Conservation (phyloP, 2,888 invertebrate species). For the Xiphydria camelus region DNA sequence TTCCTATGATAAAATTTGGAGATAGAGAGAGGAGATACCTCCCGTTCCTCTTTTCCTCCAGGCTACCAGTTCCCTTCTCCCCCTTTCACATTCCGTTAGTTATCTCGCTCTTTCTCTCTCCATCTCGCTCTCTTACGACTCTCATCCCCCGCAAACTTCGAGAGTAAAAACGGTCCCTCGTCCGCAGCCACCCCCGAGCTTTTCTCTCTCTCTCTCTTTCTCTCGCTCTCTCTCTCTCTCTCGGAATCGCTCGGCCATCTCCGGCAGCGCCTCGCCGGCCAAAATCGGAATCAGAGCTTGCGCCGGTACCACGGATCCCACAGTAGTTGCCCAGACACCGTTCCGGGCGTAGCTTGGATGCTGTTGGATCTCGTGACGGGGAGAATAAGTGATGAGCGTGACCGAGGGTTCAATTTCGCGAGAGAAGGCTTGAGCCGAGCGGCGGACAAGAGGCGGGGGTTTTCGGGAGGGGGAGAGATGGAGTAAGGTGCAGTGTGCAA, state of each 20-base stretch:
- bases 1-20: no score
- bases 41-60: background rate
- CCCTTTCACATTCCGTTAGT: conserved; percentile 6
- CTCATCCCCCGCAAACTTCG: conserved; percentile 9
- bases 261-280: conserved; percentile 45
- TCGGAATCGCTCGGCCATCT: conserved; percentile 18
- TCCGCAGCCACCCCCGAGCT: no score
- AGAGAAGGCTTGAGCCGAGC: background rate
- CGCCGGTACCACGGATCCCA: conserved; percentile 46
- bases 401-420: no score
- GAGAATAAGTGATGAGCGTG: conserved; percentile 7
- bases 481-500: conserved; percentile 14
- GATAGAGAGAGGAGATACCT: no score
- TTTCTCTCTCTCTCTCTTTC: conserved; percentile 13
- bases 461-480: conserved; percentile 9
- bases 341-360: conserved; percentile 55
- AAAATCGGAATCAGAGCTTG: conserved; percentile 50
- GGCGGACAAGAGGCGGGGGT: no score
- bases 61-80: conserved; percentile 5
- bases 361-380: conserved; percentile 37
- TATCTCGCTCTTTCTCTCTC: conserved; percentile 5
- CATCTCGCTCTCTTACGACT: conserved; percentile 1
- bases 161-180: no score
- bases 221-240: conserved; percentile 8
- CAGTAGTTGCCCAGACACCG: conserved; percentile 55